Base-by-base conservation (phyloP, 2,888 invertebrate species). In the Acanthosepion lycidas region DNA sequence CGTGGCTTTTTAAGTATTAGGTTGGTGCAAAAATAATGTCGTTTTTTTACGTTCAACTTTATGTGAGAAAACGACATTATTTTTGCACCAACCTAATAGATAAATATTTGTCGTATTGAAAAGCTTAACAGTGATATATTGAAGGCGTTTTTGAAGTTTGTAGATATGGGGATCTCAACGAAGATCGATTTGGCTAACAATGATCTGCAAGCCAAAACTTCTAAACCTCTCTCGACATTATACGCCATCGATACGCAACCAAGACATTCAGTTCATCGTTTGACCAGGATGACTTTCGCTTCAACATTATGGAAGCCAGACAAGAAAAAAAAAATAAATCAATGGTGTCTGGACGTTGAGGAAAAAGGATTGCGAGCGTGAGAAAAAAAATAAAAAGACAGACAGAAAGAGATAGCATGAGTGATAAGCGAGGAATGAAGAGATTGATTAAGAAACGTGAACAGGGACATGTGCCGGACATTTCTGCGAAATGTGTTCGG, bases 271-370 rank as follows among this genome's bases (percentile, higher is more conserved):
- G 23, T 59, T 6, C 20, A 23, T 6, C n/a, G 12, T n/a, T 78
- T 78, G n/a, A 18, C n/a, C 18, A 78, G 15, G 33, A 5, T n/a
- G 12, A n/a, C 78, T 33, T 78, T 33, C 78, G 12, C 78, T 78
- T 78, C 15, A 78, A 78, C 78, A 15, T 78, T 78, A n/a, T 78
- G n/a, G 78, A 78, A 78, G 78, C 23, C 78, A 78, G 78, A 78
- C n/a, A 78, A n/a, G n/a, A 78, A n/a, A 78, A n/a, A 33, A n/a
- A n/a, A 78, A 78, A 78, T 78, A n/a, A 78, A 78, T 78, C 78
- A 78, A 23, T 6, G n/a, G n/a, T n/a, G 78, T n/a, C 78, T n/a
- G n/a, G 6, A 78, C 12, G 5, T n/a, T n/a, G n/a, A 3, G n/a
- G n/a, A 4, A 9, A n/a, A 12, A 9, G 78, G n/a, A 15, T 6